These are phyloP conservation scores for Lasiurus cinereus DNA, from an alignment of 2,113 vertebrate species.

Conservation along the genomic window DNA sequence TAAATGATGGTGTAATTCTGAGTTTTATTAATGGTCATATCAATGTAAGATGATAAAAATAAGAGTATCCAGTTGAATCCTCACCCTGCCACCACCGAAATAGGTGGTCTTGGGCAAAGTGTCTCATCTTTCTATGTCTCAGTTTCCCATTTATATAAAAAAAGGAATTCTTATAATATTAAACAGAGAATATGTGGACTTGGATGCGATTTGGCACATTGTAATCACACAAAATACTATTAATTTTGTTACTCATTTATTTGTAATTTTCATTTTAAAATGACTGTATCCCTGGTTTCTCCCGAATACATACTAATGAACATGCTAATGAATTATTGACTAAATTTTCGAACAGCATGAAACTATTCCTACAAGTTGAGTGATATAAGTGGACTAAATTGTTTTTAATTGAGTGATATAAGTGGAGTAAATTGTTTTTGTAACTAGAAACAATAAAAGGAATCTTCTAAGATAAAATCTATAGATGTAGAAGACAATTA, in stretches of 20 bases:
- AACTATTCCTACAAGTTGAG: not conserved
- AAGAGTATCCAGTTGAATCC: not conserved
- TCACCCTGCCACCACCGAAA: not conserved
- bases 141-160: constrained; percentile 19
- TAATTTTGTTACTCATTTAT: not conserved
- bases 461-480: not conserved
- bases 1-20: not conserved
- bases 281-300: not conserved
- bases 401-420: not conserved
- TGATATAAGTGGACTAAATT: not conserved
- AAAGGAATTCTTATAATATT: not conserved
- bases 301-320: not conserved
- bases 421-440: not conserved
- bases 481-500: not conserved
- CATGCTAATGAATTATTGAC: not conserved
- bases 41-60: not conserved
- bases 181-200: not conserved
- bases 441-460: not conserved
- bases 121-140: not conserved
- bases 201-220: not conserved
- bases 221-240: not conserved
- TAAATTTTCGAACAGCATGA: not conserved
- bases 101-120: not conserved
- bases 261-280: not conserved
- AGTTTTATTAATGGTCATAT: not conserved